Percentiles rank a stretch among this genome's conserved stretches.
Evolutionary conservation across 2,888 invertebrate species (phyloP).

Genomic region (Orthonevra nobilis): DNA sequence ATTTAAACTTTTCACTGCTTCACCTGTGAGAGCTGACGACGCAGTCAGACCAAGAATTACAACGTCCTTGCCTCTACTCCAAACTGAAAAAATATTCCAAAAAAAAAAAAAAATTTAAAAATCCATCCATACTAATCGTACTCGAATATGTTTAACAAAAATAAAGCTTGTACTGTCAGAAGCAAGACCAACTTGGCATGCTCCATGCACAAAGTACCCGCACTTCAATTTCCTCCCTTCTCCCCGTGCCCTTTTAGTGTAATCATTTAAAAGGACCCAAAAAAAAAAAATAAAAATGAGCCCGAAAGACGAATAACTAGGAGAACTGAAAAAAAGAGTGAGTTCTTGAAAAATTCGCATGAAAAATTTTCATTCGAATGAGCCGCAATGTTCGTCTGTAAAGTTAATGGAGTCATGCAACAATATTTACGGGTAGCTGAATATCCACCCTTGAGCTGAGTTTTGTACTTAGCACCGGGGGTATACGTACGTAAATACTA

Average conservation of each 20-base stretch:
- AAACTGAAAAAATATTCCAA: too few species aligned
- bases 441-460: slow-evolving; percentile 44
- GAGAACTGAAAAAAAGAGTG: neutral
- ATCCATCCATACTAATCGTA: too few species aligned
- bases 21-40: slow-evolving; percentile 11
- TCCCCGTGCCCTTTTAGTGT: slow-evolving; percentile 2
- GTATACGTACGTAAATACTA: neutral
- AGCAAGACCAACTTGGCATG: slow-evolving; percentile 15
- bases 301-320: neutral
- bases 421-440: slow-evolving; percentile 76
- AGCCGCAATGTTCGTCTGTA: slow-evolving; percentile 61
- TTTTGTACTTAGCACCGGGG: slow-evolving; percentile 35
- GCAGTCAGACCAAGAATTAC: too few species aligned
- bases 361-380: slow-evolving; percentile 49
- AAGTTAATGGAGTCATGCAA: slow-evolving; percentile 79
- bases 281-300: too few species aligned
- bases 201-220: neutral
- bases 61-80: too few species aligned
- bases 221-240: neutral
- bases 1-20: slow-evolving; percentile 24
- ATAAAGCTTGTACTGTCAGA: slow-evolving; percentile 11
- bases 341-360: slow-evolving; percentile 55
- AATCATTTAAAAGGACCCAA: too few species aligned
- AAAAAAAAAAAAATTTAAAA: too few species aligned
- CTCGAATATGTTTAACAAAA: slow-evolving; percentile 38